These are phyloP conservation scores for Drosophila suzukii DNA, from an alignment of 1,140 invertebrate species.

Conservation along the genomic window DNA sequence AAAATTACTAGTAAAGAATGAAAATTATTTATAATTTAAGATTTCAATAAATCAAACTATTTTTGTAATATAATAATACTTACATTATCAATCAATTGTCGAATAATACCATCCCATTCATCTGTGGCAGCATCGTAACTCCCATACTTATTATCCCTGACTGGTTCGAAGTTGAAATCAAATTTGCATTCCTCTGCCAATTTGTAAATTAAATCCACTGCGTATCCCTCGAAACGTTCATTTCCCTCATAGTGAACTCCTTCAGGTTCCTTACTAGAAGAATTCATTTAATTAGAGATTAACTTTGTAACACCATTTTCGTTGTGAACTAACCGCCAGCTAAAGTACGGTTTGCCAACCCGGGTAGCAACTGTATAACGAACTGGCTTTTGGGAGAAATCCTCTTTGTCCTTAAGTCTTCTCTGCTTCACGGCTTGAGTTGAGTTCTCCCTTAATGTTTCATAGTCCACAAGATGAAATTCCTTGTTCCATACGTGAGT, in stretches of 20 bases:
- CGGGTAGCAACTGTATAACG: slow-evolving; percentile 72
- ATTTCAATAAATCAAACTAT: neutral
- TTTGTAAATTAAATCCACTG: slow-evolving; percentile 90
- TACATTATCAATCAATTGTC: slow-evolving; percentile 90
- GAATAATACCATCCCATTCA: slow-evolving; percentile 94
- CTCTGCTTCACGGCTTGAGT: slow-evolving; percentile 52
- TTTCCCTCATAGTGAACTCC: slow-evolving; percentile 84
- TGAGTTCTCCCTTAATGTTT: slow-evolving; percentile 61
- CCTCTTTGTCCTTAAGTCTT: slow-evolving; percentile 55
- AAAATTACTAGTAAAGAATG: too few species aligned
- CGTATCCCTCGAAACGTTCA: slow-evolving; percentile 90
- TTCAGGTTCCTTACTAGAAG: slow-evolving; percentile 61
- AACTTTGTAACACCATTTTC: too few species aligned
- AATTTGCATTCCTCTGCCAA: slow-evolving; percentile 89
- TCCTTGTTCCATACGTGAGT: slow-evolving; percentile 77
- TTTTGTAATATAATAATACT: slow-evolving; percentile 1
- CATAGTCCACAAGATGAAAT: slow-evolving; percentile 50
- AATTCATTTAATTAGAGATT: neutral
- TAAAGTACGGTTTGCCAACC: slow-evolving; percentile 76
- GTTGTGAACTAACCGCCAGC: slow-evolving; percentile 59
- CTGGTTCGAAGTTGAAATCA: slow-evolving; percentile 90
- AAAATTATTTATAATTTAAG: too few species aligned
- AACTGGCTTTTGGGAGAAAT: slow-evolving; percentile 65
- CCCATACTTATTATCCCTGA: slow-evolving; percentile 90
- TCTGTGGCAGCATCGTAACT: slow-evolving; percentile 87